phyloP scores from a whole-genome alignment of 2,888 invertebrate species.

The Caenorhabditis becei region DNA sequence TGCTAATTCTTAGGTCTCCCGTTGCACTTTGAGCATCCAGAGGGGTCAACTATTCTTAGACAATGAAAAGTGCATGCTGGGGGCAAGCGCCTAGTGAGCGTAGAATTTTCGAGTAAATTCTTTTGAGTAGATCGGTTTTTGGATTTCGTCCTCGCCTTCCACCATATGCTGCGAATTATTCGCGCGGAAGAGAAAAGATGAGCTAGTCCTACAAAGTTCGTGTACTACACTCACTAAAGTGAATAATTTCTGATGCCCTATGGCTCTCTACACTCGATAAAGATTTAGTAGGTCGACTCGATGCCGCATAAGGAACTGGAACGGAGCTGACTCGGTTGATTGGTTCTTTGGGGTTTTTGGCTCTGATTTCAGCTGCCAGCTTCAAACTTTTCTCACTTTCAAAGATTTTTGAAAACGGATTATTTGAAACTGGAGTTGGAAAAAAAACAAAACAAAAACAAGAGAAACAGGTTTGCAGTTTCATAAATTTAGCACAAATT shows the following conservation, averaged over 20 bases:
- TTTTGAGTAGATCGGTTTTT: constrained; percentile 55
- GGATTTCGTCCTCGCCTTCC: constrained; percentile 33
- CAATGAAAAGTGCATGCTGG: constrained; percentile 26
- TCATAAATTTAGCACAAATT: constrained; percentile 50
- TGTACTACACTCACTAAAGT: constrained; percentile 23
- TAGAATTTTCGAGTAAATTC: constrained; percentile 51
- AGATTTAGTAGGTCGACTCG: constrained; percentile 17
- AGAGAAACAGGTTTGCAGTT: constrained; percentile 8
- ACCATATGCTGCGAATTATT: constrained; percentile 50
- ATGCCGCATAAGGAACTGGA: constrained; percentile 3
- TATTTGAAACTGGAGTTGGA: not conserved
- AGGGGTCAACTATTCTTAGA: constrained; percentile 24
- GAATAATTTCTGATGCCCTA: constrained; percentile 55
- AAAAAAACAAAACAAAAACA: constrained; percentile 16
- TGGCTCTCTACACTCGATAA: constrained; percentile 12
- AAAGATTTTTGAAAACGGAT: too few species aligned
- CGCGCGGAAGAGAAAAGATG: constrained; percentile 59
- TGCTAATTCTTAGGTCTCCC: not conserved
- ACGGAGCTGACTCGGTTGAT: not conserved
- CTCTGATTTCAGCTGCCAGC: not conserved
- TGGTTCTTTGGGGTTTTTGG: not conserved
- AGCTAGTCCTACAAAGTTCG: constrained; percentile 39
- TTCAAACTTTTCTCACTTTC: too few species aligned
- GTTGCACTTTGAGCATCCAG: constrained; percentile 7
- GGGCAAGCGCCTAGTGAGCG: constrained; percentile 11